Base-by-base conservation (phyloP, 2,888 invertebrate species). In the Rotaria magnacalcarata region DNA sequence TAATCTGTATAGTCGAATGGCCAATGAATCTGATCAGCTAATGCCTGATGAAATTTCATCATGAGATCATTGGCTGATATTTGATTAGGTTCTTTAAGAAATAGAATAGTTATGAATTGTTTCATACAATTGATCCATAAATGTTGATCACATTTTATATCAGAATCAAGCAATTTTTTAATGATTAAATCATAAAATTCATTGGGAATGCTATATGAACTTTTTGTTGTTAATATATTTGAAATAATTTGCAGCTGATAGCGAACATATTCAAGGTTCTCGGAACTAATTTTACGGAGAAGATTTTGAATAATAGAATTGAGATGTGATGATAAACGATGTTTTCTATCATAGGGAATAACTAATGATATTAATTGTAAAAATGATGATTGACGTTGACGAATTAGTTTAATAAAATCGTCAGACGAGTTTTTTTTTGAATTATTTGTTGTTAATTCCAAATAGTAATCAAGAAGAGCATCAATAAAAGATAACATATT, bases 111-210 rank as follows among this genome's bases (percentile, higher is more conserved):
- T n/a, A 80, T 47, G 2, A 80, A 19, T 47, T 80, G 80, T 47
- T 80, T 80, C 80, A 80, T 80, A 47, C 80, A 80, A 43, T 24
- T 47, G 10, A 80, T 47, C 80, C 80, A 80, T 34, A 19, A 41
- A 16, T 34, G 34, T 24, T 80, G 24, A 47, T 80, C 11, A 3
- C 0, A 24, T 80, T 21, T 1, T 7, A 47, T 47, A 47, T 21
- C 6, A 19, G 43, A 8, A n/a, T 43, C 47, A 24, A 47, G 24
- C 14, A 80, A 80, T 80, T 47, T 43, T 47, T 80, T 80, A 14
- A 80, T 80, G 4, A 80, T 80, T 47, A n/a, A n/a, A 47, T 80
- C 80, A 80, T 80, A 80, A 80, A 80, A 80, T 47, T 47, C 47
- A 47, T 47, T 47, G 1, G 80, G 34, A 67, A 67, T 67, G 16